Base-by-base conservation (phyloP, 1,140 invertebrate genomes). In the Branchinecta lynchi region DNA sequence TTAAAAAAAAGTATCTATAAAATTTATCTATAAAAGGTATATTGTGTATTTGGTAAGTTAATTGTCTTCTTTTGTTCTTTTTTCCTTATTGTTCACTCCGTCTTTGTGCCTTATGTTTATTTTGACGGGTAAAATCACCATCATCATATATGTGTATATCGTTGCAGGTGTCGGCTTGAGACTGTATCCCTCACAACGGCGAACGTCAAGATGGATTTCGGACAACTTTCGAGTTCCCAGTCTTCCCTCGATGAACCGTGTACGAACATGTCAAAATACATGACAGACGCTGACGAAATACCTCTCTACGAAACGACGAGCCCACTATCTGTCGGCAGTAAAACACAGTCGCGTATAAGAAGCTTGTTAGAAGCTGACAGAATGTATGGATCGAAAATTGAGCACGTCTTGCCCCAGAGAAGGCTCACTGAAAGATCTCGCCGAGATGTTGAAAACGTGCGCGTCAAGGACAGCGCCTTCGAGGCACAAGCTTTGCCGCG, bases 181-280 rank as follows among this genome's bases (percentile, higher is more conserved):
- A 60, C 12, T 20, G 17, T 60, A 12, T 12, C 51, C 17, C 12
- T 67, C 20, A n/a, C 66, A 43, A 12, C 66, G 20, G 20, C 66
- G 12, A 60, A 12, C 12, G 20, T 60, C 12, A 60, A 67, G 66
- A 15, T 67, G n/a, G 66, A 68, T 44, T 32, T 68, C 32, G 45
- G 44, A 32, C 45, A 65, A 10, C 45, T 68, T 32, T 51, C 68
- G 12, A 68, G 68, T 44, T 45, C 68, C 7, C 68, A 68, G 68
- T 45, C 45, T 45, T 51, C 65, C 44, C 45, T 68, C 12, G 65
- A 65, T n/a, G 45, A 65, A 20, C 44, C 12, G 17, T 12, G 8
- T 20, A 21, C 8, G 12, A 7, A 21, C 44, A 20, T 7, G 20
- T 32, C 44, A 0, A 44, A 32, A 43, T 68, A 65, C 44, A 9